Evolutionary conservation across 2,888 invertebrate species (phyloP), one percentile per base, ranked within the genome.

Genomic region (Drosophila anceps): DNA sequence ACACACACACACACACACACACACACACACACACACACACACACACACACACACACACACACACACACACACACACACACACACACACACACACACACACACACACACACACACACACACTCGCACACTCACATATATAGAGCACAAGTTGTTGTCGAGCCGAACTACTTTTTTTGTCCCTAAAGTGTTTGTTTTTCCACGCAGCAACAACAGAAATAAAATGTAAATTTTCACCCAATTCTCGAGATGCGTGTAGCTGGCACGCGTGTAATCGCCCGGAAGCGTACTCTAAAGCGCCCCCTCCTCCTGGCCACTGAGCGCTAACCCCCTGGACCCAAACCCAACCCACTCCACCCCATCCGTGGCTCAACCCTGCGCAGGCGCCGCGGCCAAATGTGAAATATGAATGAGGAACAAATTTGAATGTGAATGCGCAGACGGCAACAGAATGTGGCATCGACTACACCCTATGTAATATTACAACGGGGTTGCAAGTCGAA

Each of bases 181-280:
- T 61, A 59, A 29, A 48, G 48, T 72, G 79, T 84, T 79, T 84
- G 80, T 81, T 82, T 85, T 82, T 68, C 76, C 79, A 84, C 79
- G 73, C 73, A 68, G 63, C 57, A 58, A 44, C 63, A 54, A 67
- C 43, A 53, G 20, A 35, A 53, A 82, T 83, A 84, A 84, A 87
- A 84, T 84, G 84, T 86, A 84, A 84, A 86, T 84, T 84, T 87
- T 87, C 84, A 84, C 84, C 87, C 87, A 84, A 87, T 84, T 84
- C 74, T 59, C 50, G 50, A 33, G 50, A 6, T 33, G 15, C 1
- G 24, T 8, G 48, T 20, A 61, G 35, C 58, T 77, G 85, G 85
- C 86, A 89, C 90, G 88, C 86, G 86, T 87, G 81, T 90, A 87
- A 90, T 90, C 86, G 83, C 84, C 83, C 76, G 86, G 88, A 87